Evolutionary conservation across 2,113 vertebrate genomes (phyloP).

Genomic region (Misgurnus anguillicaudatus): DNA sequence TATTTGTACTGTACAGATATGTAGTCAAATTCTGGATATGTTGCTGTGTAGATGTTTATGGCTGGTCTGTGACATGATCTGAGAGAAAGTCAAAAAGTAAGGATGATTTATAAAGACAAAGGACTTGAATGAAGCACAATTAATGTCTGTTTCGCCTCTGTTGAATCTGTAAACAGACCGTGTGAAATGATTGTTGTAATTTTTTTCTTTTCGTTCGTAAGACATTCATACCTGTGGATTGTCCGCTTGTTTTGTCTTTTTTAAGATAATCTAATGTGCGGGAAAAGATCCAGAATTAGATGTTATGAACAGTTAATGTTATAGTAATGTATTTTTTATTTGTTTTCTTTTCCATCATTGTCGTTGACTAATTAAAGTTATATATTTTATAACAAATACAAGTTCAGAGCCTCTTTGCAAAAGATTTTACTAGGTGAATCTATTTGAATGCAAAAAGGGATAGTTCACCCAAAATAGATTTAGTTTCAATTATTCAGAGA

Average conservation of each 20-base stretch:
- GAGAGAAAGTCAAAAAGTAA: slow-evolving; percentile 56
- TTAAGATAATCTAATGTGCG: slow-evolving; percentile 60
- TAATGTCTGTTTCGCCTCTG: slow-evolving; percentile 25
- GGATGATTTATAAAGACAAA: slow-evolving; percentile 23
- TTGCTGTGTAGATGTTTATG: slow-evolving; percentile 73
- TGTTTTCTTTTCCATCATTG: slow-evolving; percentile 74
- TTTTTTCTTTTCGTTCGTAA: slow-evolving; percentile 46
- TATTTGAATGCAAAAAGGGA: background rate
- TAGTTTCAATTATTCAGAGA: too few relatives aligned
- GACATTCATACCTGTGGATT: slow-evolving; percentile 59
- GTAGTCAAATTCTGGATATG: slow-evolving; percentile 70
- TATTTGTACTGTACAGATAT: slow-evolving; percentile 76
- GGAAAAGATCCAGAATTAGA: slow-evolving; percentile 61
- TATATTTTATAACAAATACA: slow-evolving; percentile 81
- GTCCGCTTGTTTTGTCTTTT: slow-evolving; percentile 58
- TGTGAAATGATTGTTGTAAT: slow-evolving; percentile 48
- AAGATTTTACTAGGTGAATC: background rate
- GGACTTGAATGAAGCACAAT: slow-evolving; percentile 32
- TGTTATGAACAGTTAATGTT: slow-evolving; percentile 76
- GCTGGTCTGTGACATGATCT: slow-evolving; percentile 69
- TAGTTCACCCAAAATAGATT: too few relatives aligned
- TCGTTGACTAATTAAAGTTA: slow-evolving; percentile 83
- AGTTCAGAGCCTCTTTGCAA: slow-evolving; percentile 26
- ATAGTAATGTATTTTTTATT: slow-evolving; percentile 74
- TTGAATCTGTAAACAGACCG: slow-evolving; percentile 41